These are phyloP conservation scores for Bombus terrestris DNA, from an alignment of 1,140 invertebrate species.

Conservation along the genomic window DNA sequence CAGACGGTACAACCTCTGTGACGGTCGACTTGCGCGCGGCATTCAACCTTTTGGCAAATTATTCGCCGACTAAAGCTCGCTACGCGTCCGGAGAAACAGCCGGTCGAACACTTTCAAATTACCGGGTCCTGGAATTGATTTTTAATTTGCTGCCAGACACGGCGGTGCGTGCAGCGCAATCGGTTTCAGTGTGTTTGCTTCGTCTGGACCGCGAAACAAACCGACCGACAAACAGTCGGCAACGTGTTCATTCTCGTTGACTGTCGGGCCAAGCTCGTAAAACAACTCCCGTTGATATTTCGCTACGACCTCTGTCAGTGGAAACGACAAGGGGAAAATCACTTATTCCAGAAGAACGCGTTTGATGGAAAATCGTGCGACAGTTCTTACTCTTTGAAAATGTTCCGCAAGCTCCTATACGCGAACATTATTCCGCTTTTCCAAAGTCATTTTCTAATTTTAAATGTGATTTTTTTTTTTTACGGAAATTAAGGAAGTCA, in stretches of 20 bases:
- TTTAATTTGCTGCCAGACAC: constrained; percentile 72
- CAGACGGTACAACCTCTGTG: neutral
- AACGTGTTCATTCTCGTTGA: constrained; percentile 60
- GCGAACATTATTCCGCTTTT: neutral
- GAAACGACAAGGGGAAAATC: constrained; percentile 57
- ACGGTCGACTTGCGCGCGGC: neutral
- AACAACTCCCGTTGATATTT: constrained; percentile 58
- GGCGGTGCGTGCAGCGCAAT: constrained; percentile 43
- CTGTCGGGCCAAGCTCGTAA: constrained; percentile 45
- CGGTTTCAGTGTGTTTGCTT: constrained; percentile 68
- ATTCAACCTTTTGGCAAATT: constrained; percentile 17
- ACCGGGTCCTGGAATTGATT: constrained; percentile 72
- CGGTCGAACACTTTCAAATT: constrained; percentile 40
- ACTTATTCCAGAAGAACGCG: constrained; percentile 54
- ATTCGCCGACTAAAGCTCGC: neutral
- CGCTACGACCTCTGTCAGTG: constrained; percentile 43
- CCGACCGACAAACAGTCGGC: constrained; percentile 71
- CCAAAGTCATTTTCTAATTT: neutral
- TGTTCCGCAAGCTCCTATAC: neutral
- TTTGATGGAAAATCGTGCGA: neutral
- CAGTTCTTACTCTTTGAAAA: neutral
- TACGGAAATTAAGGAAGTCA: neutral
- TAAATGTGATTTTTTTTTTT: neutral
- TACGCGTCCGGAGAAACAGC: constrained; percentile 7
- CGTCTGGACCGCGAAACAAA: constrained; percentile 71